phyloP scores from a whole-genome alignment of 2,113 vertebrate species.

The Apteryx owenii region DNA sequence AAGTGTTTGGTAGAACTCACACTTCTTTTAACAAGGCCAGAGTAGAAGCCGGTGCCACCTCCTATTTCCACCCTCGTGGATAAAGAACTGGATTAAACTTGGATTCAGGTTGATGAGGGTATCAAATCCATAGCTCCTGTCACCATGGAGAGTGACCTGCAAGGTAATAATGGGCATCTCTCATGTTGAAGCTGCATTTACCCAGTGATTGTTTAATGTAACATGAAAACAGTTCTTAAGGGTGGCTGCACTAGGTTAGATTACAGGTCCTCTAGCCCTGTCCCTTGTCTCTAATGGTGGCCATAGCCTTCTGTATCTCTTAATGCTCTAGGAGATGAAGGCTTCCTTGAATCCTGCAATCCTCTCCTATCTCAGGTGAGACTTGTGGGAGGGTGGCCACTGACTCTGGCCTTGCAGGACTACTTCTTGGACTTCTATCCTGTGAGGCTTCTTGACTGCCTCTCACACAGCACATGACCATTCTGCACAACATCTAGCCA shows the following conservation, averaged over 20 bases:
- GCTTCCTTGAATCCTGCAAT: neutral
- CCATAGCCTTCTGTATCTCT: neutral
- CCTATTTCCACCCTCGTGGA: neutral
- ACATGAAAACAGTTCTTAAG: neutral
- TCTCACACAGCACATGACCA: neutral
- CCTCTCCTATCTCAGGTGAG: neutral
- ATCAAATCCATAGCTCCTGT: neutral
- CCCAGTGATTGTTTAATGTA: neutral
- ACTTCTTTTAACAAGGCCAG: neutral
- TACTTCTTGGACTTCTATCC: neutral
- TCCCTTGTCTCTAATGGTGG: neutral
- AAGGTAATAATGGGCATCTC: neutral
- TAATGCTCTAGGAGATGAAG: neutral
- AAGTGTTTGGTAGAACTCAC: neutral
- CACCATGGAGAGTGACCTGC: neutral
- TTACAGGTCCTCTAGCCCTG: neutral
- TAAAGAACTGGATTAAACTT: neutral
- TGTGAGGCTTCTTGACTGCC: neutral
- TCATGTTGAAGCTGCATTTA: neutral
- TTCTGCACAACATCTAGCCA: neutral
- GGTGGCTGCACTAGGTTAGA: neutral
- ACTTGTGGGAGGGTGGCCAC: neutral
- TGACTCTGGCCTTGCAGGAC: neutral
- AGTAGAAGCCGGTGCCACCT: neutral
- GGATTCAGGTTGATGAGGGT: neutral